Conservation (phyloP, 2,888 invertebrate species). For the Pheosia gnoma region DNA sequence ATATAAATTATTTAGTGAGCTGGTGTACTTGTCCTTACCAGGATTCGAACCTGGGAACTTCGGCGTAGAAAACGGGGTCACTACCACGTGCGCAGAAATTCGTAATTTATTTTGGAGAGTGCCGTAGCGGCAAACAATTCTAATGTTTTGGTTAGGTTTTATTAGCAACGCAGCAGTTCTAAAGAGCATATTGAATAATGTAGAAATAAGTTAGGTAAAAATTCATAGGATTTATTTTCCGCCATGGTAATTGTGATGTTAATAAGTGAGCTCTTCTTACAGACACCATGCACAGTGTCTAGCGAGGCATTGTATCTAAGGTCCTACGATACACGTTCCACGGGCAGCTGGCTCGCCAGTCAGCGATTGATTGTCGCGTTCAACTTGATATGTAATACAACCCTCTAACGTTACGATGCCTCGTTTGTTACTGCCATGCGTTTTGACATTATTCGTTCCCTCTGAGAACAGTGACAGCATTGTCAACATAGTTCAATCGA, state of each 20-base stretch:
- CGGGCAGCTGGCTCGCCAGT: slow-evolving; percentile 40
- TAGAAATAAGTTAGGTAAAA: no score
- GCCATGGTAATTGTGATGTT: neutral
- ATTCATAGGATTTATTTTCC: neutral
- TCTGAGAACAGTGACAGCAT: slow-evolving; percentile 4
- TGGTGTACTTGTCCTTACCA: no score
- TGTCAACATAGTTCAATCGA: slow-evolving; percentile 2
- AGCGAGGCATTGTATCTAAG: slow-evolving; percentile 19
- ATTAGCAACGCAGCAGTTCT: no score
- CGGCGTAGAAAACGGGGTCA: no score
- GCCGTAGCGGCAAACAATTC: no score
- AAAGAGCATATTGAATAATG: no score
- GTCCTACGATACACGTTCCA: slow-evolving; percentile 54
- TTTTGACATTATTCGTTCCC: slow-evolving; percentile 21
- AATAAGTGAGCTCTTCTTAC: neutral
- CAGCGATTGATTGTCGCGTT: slow-evolving; percentile 57
- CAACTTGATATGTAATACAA: slow-evolving; percentile 54
- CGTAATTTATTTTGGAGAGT: no score
- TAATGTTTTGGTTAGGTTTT: no score
- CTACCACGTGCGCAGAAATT: no score
- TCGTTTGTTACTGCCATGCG: slow-evolving; percentile 12
- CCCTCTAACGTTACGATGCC: slow-evolving; percentile 12
- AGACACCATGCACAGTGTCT: slow-evolving; percentile 14
- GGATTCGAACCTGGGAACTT: no score
- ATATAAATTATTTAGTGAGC: no score